A percentile compares a stretch with the other conserved stretches of the same genome.
Conservation (phyloP, 2,113 vertebrate genomes). For the Pelecanus crispus region DNA sequence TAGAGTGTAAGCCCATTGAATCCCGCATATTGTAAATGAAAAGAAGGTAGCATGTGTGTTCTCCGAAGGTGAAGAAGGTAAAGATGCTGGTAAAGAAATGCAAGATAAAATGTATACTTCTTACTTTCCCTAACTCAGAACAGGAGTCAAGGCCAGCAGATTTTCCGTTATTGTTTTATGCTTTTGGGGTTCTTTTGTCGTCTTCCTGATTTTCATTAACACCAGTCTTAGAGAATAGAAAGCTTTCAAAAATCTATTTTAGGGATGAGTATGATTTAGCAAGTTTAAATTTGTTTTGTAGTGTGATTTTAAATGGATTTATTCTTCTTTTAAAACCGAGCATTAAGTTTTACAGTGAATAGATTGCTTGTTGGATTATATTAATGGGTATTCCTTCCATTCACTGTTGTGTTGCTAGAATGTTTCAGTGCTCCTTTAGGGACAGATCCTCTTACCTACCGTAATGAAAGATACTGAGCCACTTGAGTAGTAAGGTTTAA, state of each 20-base stretch:
- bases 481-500: neutral
- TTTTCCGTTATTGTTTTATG: neutral
- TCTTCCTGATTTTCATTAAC: neutral
- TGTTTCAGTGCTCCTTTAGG: neutral
- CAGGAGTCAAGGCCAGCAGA: neutral
- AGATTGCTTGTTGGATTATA: neutral
- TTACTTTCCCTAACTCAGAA: neutral
- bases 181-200: neutral
- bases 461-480: neutral
- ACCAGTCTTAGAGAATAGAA: neutral
- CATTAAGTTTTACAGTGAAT: neutral
- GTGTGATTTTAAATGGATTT: neutral
- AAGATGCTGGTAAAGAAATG: neutral
- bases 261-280: neutral
- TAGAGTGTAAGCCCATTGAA: neutral
- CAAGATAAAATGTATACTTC: neutral
- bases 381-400: neutral
- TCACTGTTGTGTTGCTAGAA: neutral
- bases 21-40: neutral
- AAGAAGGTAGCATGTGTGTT: neutral
- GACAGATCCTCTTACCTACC: neutral
- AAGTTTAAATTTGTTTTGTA: neutral
- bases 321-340: neutral
- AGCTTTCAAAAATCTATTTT: neutral
- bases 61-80: neutral